phyloP scores from a whole-genome alignment of 2,797 vertebrate genomes.

The Sciurus vulgaris region DNA sequence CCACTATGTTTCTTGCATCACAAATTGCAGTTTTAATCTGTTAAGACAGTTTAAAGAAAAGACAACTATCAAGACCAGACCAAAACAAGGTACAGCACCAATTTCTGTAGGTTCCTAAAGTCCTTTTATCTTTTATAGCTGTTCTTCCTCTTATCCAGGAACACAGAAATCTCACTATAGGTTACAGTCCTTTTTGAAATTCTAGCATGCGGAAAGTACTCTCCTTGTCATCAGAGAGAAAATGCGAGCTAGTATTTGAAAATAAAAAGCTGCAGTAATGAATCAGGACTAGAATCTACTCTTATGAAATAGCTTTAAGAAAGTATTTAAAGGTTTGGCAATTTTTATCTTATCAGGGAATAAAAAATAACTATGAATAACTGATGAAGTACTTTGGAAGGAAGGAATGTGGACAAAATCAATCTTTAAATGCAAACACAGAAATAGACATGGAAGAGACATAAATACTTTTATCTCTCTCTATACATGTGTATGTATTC shows the following conservation, averaged over 20 bases:
- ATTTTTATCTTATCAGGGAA: not conserved
- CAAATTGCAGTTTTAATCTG: conserved; percentile 56
- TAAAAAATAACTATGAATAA: not conserved
- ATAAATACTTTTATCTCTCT: not conserved
- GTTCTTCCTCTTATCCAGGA: not conserved
- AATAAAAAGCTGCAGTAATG: not conserved
- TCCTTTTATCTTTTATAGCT: not conserved
- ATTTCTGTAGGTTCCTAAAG: not conserved
- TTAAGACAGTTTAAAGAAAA: conserved; percentile 43
- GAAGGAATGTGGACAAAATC: not conserved
- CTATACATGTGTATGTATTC: not conserved
- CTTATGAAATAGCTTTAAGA: conserved; percentile 17
- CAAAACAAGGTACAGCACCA: conserved; percentile 34
- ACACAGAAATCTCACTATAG: not conserved
- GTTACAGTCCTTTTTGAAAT: not conserved
- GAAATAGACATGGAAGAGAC: not conserved
- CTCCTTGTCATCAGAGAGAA: not conserved
- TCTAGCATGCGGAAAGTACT: not conserved
- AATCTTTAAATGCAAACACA: not conserved
- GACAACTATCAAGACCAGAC: not conserved
- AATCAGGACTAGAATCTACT: not conserved
- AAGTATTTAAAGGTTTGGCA: not conserved
- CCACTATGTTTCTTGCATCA: conserved; percentile 34
- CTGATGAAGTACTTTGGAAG: not conserved
- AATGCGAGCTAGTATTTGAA: not conserved